Evolutionary conservation across 2,113 vertebrate genomes (phyloP).

Genomic region (Callipepla squamata): DNA sequence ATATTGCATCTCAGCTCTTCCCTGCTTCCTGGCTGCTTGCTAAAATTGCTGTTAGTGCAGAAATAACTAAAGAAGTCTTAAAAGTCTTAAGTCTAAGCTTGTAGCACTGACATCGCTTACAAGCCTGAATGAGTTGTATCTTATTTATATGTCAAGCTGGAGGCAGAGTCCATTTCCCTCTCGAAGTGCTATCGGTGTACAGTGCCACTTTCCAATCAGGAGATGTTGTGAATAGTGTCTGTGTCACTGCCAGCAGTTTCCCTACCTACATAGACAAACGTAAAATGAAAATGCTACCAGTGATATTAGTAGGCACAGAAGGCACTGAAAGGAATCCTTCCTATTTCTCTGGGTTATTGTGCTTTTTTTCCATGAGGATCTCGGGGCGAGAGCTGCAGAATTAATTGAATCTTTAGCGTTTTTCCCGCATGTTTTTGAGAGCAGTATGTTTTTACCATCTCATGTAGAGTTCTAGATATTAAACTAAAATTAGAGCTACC

Average conservation of each 20-base stretch:
- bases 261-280: not conserved
- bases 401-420: not conserved
- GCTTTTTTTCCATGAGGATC: not conserved
- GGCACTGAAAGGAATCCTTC: not conserved
- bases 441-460: not conserved
- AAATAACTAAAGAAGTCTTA: not conserved
- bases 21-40: not conserved
- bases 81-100: not conserved
- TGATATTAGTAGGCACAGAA: not conserved
- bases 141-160: conserved; percentile 22
- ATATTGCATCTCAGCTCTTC: conserved; percentile 18
- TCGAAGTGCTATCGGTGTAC: not conserved
- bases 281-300: conserved; percentile 17
- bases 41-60: not conserved
- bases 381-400: not conserved
- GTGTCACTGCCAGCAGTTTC: not conserved
- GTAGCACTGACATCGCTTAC: conserved; percentile 1
- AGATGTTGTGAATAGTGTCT: conserved; percentile 16
- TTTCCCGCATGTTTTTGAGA: not conserved
- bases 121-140: conserved; percentile 1
- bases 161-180: conserved; percentile 16
- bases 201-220: not conserved
- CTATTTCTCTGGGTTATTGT: not conserved
- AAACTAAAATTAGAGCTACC: not conserved
- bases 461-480: not conserved